A percentile compares a stretch with the other conserved stretches of the same genome.
Conservation (phyloP, 1,140 invertebrate genomes). For the Ridgeia piscesae region DNA sequence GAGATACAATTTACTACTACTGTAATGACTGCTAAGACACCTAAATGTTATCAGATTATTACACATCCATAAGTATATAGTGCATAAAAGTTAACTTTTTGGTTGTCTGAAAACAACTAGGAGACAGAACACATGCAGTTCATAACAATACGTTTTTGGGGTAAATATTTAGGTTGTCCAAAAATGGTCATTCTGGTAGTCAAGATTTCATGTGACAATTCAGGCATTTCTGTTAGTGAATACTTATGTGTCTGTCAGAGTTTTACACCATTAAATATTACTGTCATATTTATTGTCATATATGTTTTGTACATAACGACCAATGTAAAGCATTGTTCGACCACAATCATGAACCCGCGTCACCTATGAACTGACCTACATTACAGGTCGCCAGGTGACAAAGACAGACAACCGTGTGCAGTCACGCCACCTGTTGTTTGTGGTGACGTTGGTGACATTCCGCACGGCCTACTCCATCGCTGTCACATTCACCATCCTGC, state of each 20-base stretch:
- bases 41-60: too few relatives aligned
- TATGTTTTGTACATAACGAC: background rate
- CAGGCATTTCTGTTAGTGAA: background rate
- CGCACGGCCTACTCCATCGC: conserved; percentile 27
- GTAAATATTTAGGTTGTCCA: too few relatives aligned
- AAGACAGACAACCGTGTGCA: conserved; percentile 28
- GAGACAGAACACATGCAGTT: too few relatives aligned
- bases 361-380: background rate
- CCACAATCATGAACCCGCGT: background rate
- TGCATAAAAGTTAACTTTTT: too few relatives aligned
- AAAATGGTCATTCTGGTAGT: too few relatives aligned
- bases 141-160: too few relatives aligned
- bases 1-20: too few relatives aligned
- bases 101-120: too few relatives aligned
- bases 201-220: background rate
- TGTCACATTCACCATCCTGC: conserved; percentile 29
- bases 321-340: background rate
- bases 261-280: background rate
- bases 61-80: too few relatives aligned
- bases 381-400: conserved; percentile 19
- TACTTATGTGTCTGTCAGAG: background rate
- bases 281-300: background rate
- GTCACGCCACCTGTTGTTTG: conserved; percentile 29
- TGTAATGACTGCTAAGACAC: too few relatives aligned
- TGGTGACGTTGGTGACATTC: conserved; percentile 30